Evolutionary conservation across 2,797 vertebrate genomes (phyloP).

Genomic region (Enteromius argenteus): DNA sequence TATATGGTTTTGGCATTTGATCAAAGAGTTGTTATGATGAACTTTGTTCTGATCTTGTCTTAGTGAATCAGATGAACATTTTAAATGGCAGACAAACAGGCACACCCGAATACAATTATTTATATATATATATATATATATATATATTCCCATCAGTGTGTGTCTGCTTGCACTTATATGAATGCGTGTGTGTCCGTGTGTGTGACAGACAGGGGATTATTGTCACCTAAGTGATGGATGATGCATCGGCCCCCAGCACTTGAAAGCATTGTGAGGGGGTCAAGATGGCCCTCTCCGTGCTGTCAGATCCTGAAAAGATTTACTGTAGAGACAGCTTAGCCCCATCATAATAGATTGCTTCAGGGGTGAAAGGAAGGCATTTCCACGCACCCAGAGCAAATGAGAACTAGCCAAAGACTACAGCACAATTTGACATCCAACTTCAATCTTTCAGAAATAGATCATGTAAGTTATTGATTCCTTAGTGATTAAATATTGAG

Average conservation of each 20-base stretch:
- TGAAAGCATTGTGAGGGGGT: constrained; percentile 65
- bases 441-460: not conserved
- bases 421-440: constrained; percentile 32
- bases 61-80: not conserved
- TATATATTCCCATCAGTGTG: constrained; percentile 28
- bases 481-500: not conserved
- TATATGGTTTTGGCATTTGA: constrained; percentile 35
- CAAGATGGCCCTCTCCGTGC: constrained; percentile 66
- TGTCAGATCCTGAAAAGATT: constrained; percentile 69
- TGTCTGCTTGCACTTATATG: constrained; percentile 2
- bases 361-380: constrained; percentile 47
- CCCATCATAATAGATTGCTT: constrained; percentile 61
- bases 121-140: not conserved
- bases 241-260: constrained; percentile 70
- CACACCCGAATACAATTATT: not conserved
- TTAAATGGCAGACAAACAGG: not conserved
- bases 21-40: constrained; percentile 34
- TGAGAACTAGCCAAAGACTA: constrained; percentile 19
- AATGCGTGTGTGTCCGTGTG: constrained; percentile 24
- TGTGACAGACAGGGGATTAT: constrained; percentile 69
- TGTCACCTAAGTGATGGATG: constrained; percentile 78
- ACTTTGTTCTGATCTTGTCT: constrained; percentile 31
- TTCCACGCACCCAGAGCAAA: constrained; percentile 51
- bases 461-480: not conserved
- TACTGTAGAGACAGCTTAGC: constrained; percentile 72